phyloP scores from a whole-genome alignment of 1,140 invertebrate species.

The Calliphora vicina region DNA sequence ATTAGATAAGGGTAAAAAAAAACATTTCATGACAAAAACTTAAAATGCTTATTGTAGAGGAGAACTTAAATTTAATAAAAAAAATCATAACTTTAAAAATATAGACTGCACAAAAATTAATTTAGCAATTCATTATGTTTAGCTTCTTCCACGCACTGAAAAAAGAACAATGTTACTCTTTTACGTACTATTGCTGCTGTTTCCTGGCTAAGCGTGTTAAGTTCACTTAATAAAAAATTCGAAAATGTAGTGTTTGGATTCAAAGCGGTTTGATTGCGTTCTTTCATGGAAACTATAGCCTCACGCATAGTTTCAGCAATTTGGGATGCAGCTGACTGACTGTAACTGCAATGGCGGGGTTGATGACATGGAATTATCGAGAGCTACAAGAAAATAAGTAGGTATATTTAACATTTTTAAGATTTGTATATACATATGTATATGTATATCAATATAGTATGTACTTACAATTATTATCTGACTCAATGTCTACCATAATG shows the following conservation, averaged over 20 bases:
- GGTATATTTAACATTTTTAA: too few species aligned
- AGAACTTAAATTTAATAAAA: too few species aligned
- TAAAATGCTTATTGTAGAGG: too few species aligned
- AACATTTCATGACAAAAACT: too few species aligned
- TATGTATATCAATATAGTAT: not conserved
- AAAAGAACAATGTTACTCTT: not conserved
- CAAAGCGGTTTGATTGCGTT: not conserved
- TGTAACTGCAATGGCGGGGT: not conserved
- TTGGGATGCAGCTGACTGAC: not conserved
- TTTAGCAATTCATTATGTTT: too few species aligned
- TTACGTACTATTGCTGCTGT: not conserved
- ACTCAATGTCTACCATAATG: not conserved
- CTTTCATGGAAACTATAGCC: not conserved
- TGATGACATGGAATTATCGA: not conserved
- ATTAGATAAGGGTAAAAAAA: too few species aligned
- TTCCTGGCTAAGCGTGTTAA: not conserved
- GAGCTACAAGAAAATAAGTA: too few species aligned
- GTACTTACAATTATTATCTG: not conserved
- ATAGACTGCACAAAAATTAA: too few species aligned
- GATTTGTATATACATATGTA: too few species aligned
- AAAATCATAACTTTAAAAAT: too few species aligned
- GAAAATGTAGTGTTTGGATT: not conserved
- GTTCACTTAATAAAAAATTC: not conserved
- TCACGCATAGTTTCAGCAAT: not conserved
- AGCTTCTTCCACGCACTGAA: not conserved